Conservation (phyloP, 1,140 invertebrate species). For the Phymastichus coffea region DNA sequence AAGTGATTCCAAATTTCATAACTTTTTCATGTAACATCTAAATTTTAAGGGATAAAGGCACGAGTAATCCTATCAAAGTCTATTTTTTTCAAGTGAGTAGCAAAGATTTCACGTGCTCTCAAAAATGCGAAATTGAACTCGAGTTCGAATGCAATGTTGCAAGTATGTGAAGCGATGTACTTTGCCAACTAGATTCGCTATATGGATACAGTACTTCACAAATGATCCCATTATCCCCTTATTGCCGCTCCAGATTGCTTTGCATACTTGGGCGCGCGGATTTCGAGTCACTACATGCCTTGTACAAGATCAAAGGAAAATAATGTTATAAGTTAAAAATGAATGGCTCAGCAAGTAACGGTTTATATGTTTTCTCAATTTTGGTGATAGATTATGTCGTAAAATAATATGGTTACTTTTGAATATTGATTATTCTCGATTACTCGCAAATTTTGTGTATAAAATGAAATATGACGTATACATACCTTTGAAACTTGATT, state of each 20-base stretch:
- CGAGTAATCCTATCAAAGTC: too few species aligned
- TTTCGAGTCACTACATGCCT: background rate
- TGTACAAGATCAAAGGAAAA: background rate
- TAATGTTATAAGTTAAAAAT: background rate
- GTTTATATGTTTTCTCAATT: background rate
- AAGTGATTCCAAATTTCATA: too few species aligned
- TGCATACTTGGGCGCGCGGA: background rate
- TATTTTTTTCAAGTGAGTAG: background rate
- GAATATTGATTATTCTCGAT: too few species aligned
- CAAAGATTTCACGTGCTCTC: background rate
- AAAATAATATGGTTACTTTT: too few species aligned
- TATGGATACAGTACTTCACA: conserved; percentile 22
- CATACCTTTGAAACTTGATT: too few species aligned
- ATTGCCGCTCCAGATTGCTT: conserved; percentile 17
- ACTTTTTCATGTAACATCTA: too few species aligned
- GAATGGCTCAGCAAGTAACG: background rate
- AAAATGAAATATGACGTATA: too few species aligned
- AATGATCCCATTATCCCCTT: conserved; percentile 24
- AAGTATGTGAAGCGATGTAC: background rate
- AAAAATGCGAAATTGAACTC: too few species aligned
- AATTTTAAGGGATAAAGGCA: too few species aligned
- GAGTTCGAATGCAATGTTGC: too few species aligned
- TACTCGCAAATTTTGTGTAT: too few species aligned
- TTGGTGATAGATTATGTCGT: too few species aligned
- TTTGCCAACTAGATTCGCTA: conserved; percentile 1